Evolutionary conservation across 2,888 invertebrate species (phyloP).

Genomic region (Parnassius orleans): DNA sequence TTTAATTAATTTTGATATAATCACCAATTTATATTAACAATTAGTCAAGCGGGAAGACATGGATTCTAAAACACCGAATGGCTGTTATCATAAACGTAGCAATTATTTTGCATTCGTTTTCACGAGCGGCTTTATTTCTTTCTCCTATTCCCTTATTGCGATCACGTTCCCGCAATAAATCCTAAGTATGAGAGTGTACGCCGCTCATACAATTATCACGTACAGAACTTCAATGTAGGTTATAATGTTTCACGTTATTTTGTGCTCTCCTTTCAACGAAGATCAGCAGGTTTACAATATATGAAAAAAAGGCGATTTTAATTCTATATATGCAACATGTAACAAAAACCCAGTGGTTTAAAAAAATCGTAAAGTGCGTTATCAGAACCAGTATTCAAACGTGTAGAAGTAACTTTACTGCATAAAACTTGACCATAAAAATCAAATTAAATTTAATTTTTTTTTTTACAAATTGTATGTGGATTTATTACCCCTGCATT

Average conservation of each 20-base stretch:
- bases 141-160: slow-evolving; percentile 39
- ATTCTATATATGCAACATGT: no score
- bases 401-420: no score
- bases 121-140: slow-evolving; percentile 31
- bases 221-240: slow-evolving; percentile 46
- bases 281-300: slow-evolving; percentile 1
- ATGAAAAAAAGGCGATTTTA: no score
- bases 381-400: no score
- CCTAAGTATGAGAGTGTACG: slow-evolving; percentile 23
- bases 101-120: slow-evolving; percentile 15
- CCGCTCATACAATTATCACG: slow-evolving; percentile 42
- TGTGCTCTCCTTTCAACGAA: slow-evolving; percentile 40
- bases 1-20: no score
- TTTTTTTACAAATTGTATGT: no score
- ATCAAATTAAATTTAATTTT: no score
- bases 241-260: slow-evolving; percentile 55
- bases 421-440: no score
- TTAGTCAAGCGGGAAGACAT: background rate
- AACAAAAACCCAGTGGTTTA: no score
- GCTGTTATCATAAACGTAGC: slow-evolving; percentile 3
- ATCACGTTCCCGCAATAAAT: slow-evolving; percentile 52
- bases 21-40: background rate
- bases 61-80: background rate
- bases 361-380: no score
- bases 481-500: no score